Conservation (phyloP, 2,113 vertebrate genomes). For the Odontesthes bonariensis region DNA sequence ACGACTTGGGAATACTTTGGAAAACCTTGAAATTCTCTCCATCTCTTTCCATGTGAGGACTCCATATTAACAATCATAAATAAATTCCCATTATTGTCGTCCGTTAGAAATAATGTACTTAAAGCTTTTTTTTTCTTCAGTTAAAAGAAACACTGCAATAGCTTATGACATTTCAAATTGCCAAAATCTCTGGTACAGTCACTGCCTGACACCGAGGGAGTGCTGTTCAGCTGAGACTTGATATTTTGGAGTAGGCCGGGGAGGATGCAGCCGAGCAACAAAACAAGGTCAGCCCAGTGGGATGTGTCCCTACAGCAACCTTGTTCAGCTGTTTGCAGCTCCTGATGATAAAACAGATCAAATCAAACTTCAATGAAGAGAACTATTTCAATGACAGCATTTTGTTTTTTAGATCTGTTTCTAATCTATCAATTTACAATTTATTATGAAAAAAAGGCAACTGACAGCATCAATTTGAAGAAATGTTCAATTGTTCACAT, state of each 20-base stretch:
- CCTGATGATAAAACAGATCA: neutral
- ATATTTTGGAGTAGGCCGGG: conserved; percentile 63
- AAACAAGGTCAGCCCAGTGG: conserved; percentile 68
- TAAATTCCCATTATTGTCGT: neutral
- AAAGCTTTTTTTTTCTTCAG: neutral
- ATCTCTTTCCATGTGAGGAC: neutral
- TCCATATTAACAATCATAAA: neutral
- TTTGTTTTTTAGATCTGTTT: conserved; percentile 9
- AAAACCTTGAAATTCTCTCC: neutral
- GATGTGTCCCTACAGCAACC: conserved; percentile 45
- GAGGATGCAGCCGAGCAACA: conserved; percentile 39
- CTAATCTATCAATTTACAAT: too few species aligned
- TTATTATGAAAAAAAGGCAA: too few species aligned
- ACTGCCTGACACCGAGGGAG: neutral
- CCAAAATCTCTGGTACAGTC: neutral
- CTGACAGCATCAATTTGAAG: too few species aligned
- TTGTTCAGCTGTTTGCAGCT: conserved; percentile 1
- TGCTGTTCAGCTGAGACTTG: conserved; percentile 71
- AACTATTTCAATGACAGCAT: conserved; percentile 2
- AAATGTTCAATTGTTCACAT: neutral
- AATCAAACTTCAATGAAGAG: neutral
- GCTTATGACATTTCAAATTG: neutral
- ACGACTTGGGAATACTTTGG: neutral
- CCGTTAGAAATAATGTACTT: neutral
- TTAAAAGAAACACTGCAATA: neutral